These are phyloP conservation scores for Arrhamphus sclerolepis DNA, from an alignment of 2,797 vertebrate species.

Conservation along the genomic window DNA sequence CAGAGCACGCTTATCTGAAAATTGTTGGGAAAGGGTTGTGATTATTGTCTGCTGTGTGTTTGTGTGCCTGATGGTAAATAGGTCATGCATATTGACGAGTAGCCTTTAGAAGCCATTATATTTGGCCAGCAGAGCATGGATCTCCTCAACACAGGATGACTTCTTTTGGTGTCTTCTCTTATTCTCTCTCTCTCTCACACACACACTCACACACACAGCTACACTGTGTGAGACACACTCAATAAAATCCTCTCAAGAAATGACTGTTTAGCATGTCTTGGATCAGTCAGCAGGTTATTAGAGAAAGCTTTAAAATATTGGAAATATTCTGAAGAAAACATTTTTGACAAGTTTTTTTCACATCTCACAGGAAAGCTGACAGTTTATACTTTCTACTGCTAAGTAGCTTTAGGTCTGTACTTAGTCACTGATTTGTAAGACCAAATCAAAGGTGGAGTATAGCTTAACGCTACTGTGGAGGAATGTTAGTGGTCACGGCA, in stretches of 20 bases:
- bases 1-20: neutral
- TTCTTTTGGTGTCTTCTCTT: conserved; percentile 7
- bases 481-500: neutral
- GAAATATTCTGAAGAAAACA: conserved; percentile 51
- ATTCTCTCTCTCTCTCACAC: neutral
- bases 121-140: conserved; percentile 60
- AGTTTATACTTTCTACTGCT: conserved; percentile 49
- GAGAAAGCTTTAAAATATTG: conserved; percentile 48
- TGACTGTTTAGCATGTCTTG: conserved; percentile 40
- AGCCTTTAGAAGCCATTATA: conserved; percentile 55
- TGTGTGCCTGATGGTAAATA: conserved; percentile 50
- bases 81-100: conserved; percentile 66
- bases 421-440: conserved; percentile 66
- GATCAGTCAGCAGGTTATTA: conserved; percentile 60
- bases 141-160: conserved; percentile 35
- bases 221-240: conserved; percentile 7
- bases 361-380: conserved; percentile 56
- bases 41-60: conserved; percentile 34
- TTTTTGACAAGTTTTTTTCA: conserved; percentile 45
- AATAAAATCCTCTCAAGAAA: conserved; percentile 29
- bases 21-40: conserved; percentile 6
- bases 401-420: conserved; percentile 62
- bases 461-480: conserved; percentile 31
- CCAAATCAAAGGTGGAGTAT: conserved; percentile 35
- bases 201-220: conserved; percentile 1